phyloP scores from a whole-genome alignment of 2,113 vertebrate genomes.

The Morone chrysops region DNA sequence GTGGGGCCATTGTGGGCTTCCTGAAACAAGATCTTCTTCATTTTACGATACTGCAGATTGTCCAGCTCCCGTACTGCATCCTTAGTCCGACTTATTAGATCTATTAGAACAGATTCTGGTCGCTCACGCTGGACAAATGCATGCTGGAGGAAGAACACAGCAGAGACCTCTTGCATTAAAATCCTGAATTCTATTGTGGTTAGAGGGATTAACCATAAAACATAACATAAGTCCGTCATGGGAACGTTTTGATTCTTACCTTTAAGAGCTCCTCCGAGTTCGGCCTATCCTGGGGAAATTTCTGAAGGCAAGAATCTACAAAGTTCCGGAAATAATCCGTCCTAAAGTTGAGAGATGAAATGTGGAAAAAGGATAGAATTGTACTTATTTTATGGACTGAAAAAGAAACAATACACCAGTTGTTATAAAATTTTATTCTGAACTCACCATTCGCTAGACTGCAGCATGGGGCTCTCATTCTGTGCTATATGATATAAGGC shows the following conservation, averaged over 20 bases:
- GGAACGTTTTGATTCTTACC: slow-evolving; percentile 76
- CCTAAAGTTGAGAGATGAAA: slow-evolving; percentile 82
- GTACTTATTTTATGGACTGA: not conserved
- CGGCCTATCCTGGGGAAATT: slow-evolving; percentile 97
- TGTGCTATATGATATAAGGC: slow-evolving; percentile 99
- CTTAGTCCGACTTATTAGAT: slow-evolving; percentile 98
- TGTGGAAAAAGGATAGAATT: slow-evolving; percentile 21
- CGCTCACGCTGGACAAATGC: slow-evolving; percentile 96
- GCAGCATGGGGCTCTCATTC: slow-evolving; percentile 97
- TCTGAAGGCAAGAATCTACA: slow-evolving; percentile 99
- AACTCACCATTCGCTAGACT: slow-evolving; percentile 98
- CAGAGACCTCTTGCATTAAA: slow-evolving; percentile 1
- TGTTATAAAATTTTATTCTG: slow-evolving; percentile 6
- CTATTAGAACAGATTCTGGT: slow-evolving; percentile 95
- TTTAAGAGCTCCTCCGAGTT: slow-evolving; percentile 98
- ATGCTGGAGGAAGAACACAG: slow-evolving; percentile 84
- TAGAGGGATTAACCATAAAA: not conserved
- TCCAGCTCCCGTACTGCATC: slow-evolving; percentile 98
- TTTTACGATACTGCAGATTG: slow-evolving; percentile 99
- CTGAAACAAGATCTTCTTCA: slow-evolving; percentile 99
- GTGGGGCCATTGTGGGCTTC: slow-evolving; percentile 96
- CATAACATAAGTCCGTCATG: not conserved
- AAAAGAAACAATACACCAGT: not conserved
- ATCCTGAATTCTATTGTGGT: not conserved
- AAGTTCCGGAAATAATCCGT: slow-evolving; percentile 99